These are phyloP conservation scores for Caenorhabditis imperialis DNA, from an alignment of 2,888 invertebrate species.

Conservation along the genomic window DNA sequence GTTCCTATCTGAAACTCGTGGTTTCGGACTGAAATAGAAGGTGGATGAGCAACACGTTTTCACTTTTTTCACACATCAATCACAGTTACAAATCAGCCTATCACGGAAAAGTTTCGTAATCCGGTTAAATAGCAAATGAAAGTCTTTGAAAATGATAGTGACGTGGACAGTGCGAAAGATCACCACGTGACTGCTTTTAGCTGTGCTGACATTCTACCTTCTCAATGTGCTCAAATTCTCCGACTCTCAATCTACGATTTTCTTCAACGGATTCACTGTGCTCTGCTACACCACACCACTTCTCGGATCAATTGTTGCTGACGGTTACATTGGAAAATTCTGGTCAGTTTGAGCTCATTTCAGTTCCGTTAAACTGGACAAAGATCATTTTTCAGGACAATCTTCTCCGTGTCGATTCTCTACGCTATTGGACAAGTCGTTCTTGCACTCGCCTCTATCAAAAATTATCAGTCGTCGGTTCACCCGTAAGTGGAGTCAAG, in stretches of 20 bases:
- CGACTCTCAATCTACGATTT: conserved; percentile 86
- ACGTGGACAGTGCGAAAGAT: conserved; percentile 28
- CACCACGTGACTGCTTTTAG: conserved; percentile 81
- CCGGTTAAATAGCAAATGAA: conserved; percentile 18
- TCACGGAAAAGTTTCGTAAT: conserved; percentile 19
- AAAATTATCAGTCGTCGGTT: conserved; percentile 68
- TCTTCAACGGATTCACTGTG: conserved; percentile 92
- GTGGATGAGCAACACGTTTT: background rate
- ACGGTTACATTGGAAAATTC: conserved; percentile 92
- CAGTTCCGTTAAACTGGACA: background rate
- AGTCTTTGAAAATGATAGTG: conserved; percentile 17
- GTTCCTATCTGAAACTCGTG: no score
- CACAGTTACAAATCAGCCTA: conserved; percentile 1
- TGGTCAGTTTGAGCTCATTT: conserved; percentile 79
- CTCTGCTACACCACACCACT: conserved; percentile 91
- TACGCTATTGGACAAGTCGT: conserved; percentile 88
- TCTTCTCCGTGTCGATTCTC: conserved; percentile 90
- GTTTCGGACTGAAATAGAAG: no score
- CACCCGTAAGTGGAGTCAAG: conserved; percentile 68
- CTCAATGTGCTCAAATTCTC: conserved; percentile 85
- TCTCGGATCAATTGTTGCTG: conserved; percentile 93
- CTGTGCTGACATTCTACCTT: conserved; percentile 92
- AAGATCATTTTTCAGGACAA: conserved; percentile 82
- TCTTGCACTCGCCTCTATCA: conserved; percentile 82
- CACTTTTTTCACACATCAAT: background rate